These are phyloP conservation scores for Iguana delicatissima DNA, from an alignment of 2,797 vertebrate genomes.

Conservation along the genomic window DNA sequence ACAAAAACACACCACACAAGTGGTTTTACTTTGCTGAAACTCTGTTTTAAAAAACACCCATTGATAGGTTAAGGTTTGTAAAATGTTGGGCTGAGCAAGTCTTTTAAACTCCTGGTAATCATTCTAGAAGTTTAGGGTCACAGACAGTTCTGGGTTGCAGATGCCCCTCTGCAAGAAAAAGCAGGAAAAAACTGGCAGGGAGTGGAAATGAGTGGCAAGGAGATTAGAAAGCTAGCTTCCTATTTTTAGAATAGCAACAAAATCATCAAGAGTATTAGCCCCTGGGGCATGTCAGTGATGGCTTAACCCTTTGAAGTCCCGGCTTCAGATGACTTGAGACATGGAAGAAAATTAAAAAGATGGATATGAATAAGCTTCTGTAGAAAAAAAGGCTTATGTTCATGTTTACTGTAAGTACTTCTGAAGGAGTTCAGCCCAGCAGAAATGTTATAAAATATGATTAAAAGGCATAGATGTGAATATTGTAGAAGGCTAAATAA, in stretches of 20 bases:
- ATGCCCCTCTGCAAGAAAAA: constrained; percentile 70
- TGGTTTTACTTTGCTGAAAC: neutral
- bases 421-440: neutral
- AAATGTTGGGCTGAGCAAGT: fast-evolving
- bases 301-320: constrained; percentile 56
- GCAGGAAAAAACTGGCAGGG: constrained; percentile 77
- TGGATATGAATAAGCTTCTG: neutral
- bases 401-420: neutral
- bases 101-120: constrained; percentile 25
- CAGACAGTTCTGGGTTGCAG: constrained; percentile 47
- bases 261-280: constrained; percentile 60
- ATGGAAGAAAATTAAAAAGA: constrained; percentile 23
- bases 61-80: fast-evolving
- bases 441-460: neutral
- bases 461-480: neutral
- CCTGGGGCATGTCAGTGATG: constrained; percentile 35
- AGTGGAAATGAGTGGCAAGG: constrained; percentile 68
- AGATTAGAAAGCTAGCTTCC: constrained; percentile 76
- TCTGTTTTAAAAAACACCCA: neutral
- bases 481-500: neutral
- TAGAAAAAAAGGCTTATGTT: constrained; percentile 13
- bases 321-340: neutral
- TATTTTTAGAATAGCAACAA: constrained; percentile 72
- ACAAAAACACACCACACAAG: neutral
- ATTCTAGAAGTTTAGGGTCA: constrained; percentile 34